Evolutionary conservation across 92 coral and sea anemone species (phyloP).

Genomic region (Pocillopora grandis): DNA sequence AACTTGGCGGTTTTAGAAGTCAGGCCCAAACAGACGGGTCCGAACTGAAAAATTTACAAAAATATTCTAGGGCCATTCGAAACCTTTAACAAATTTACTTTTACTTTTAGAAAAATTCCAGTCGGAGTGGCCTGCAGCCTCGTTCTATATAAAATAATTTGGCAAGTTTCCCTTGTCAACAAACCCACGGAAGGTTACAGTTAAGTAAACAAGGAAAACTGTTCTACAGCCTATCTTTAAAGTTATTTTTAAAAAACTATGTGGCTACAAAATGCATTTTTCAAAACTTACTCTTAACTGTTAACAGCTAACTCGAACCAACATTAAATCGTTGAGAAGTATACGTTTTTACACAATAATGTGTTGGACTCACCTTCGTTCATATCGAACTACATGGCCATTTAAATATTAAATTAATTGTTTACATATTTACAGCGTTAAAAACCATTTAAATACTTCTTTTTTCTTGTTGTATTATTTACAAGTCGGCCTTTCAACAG

Average conservation of each 20-base stretch:
- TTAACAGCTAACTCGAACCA: constrained; percentile 35
- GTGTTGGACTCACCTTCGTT: constrained; percentile 46
- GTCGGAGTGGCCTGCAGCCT: constrained; percentile 48
- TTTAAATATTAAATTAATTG: constrained; percentile 91
- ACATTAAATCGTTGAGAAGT: constrained; percentile 16
- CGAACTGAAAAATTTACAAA: constrained; percentile 58
- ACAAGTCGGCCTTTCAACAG: constrained; percentile 36
- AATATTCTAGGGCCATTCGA: constrained; percentile 67
- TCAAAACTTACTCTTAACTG: constrained; percentile 51
- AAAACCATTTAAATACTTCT: constrained; percentile 68
- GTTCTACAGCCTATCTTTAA: constrained; percentile 43
- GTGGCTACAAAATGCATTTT: constrained; percentile 89
- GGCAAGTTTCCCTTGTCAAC: constrained; percentile 27
- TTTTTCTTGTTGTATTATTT: constrained; percentile 51
- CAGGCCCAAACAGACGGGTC: constrained; percentile 3
- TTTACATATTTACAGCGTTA: constrained; percentile 73
- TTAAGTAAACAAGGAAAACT: constrained; percentile 2
- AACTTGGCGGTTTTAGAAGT: constrained; percentile 30
- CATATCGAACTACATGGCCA: constrained; percentile 76
- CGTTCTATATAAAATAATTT: constrained; percentile 73
- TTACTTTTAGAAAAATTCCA: constrained; percentile 64
- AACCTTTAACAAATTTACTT: constrained; percentile 65
- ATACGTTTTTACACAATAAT: constrained; percentile 29
- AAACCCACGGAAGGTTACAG: constrained; percentile 11
- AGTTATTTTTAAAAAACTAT: constrained; percentile 94